Evolutionary conservation across 2,888 invertebrate species (phyloP).

Genomic region (Hybos culiciformis): DNA sequence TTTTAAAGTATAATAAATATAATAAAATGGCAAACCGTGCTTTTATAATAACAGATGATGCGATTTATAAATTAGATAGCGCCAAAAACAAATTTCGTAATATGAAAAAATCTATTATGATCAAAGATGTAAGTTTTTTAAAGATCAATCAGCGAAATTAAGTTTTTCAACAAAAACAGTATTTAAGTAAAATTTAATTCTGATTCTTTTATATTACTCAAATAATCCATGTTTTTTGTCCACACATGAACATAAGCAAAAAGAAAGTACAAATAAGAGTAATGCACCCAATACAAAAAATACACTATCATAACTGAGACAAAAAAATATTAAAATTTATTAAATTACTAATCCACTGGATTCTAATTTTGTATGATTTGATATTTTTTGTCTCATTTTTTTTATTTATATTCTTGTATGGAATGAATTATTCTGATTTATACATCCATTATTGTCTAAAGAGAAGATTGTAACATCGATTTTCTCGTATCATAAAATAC

Average conservation of each 20-base stretch:
- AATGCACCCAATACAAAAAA: no score
- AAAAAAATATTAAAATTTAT: no score
- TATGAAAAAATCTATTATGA: slow-evolving; percentile 70
- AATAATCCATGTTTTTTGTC: background rate
- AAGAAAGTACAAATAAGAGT: background rate
- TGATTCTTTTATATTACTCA: no score
- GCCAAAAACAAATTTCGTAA: slow-evolving; percentile 63
- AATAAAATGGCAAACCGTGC: slow-evolving; percentile 78
- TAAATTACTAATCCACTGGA: no score
- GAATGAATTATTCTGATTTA: no score
- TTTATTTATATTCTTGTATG: no score
- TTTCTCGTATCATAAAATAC: background rate
- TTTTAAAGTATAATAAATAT: slow-evolving; percentile 36
- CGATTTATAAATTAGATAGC: slow-evolving; percentile 76
- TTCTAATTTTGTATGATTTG: no score
- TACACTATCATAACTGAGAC: no score
- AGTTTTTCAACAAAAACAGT: background rate
- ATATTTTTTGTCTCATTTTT: no score
- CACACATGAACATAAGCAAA: background rate
- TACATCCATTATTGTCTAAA: no score
- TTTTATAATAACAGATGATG: slow-evolving; percentile 71
- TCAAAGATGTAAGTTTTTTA: slow-evolving; percentile 57
- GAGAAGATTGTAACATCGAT: no score
- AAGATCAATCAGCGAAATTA: slow-evolving; percentile 9
- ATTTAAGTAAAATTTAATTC: slow-evolving; percentile 3